A percentile compares a stretch with the other conserved stretches of the same genome.
These are phyloP conservation scores for Papilio machaon DNA, from an alignment of 1,140 invertebrate genomes.

Conservation along the genomic window DNA sequence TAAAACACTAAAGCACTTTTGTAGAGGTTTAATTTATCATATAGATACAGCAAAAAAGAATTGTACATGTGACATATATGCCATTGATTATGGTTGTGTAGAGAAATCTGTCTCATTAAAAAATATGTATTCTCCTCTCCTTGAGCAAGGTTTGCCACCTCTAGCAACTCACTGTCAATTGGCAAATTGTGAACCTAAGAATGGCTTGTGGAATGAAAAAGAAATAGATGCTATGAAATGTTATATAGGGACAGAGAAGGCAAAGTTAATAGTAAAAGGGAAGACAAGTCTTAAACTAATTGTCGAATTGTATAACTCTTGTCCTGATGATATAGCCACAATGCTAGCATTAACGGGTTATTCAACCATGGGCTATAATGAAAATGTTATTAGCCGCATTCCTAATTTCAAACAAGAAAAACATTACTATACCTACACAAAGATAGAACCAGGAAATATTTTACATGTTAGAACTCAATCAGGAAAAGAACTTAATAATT, in stretches of 20 bases:
- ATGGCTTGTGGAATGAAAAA: conserved; percentile 36
- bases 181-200: conserved; percentile 42
- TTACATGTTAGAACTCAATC: conserved; percentile 31
- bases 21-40: conserved; percentile 43
- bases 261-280: conserved; percentile 41
- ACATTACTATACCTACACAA: conserved; percentile 24
- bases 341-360: conserved; percentile 39
- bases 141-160: conserved; percentile 30
- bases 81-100: conserved; percentile 45
- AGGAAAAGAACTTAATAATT: conserved; percentile 24
- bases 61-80: conserved; percentile 42
- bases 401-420: conserved; percentile 16
- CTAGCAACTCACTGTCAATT: conserved; percentile 48
- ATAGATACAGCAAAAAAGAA: conserved; percentile 19
- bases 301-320: conserved; percentile 42
- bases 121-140: conserved; percentile 30
- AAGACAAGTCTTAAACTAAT: conserved; percentile 25
- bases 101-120: conserved; percentile 38
- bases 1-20: conserved; percentile 30
- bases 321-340: conserved; percentile 45
- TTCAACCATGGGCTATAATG: conserved; percentile 36
- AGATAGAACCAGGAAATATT: conserved; percentile 17
- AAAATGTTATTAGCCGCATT: conserved; percentile 19
- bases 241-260: conserved; percentile 43
- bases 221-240: conserved; percentile 45